Evolutionary conservation across 2,113 vertebrate genomes (phyloP), one percentile per base, ranked within the genome.

Genomic region (Myrmophylax atrothorax): DNA sequence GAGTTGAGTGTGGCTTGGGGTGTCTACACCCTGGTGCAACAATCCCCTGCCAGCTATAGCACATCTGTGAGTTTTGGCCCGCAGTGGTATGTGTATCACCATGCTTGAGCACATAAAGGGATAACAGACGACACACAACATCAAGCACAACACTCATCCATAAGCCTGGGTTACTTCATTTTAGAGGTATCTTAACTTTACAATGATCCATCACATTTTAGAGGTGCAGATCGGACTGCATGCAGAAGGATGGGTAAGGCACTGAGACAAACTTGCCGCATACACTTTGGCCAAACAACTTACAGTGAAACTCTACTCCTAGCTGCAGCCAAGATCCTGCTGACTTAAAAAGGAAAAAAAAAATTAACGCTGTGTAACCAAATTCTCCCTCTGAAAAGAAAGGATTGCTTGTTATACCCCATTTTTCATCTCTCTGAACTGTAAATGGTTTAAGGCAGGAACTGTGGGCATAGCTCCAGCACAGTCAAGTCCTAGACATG

Each of bases 21-120:
- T 22, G 47, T 20, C 16, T 72, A 22, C 46, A 53, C 47, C 26
- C 25, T 44, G 44, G 20, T 68, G 33, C 29, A 42, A 82, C 53
- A 55, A 35, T 6, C 56, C 68, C 33, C 52, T 74, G 38, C 33
- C 76, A 73, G 35, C 29, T 47, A 22, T 10, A 69, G 38, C 33
- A 56, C n/a, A n/a, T 14, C 26, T 52, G 35, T 12, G 11, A 6
- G 18, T 38, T 91, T 33, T 75, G 22, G 25, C 22, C 38, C 12
- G 5, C 64, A 77, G 55, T n/a, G 49, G 46, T 55, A n/a, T 0
- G 1, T 0, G 1, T 24, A 15, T 23, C 24, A 29, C 37, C 0
- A 0, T 0, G 1, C 29, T 53, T 18, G 20, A 69, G 37, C 3
- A 3, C 24, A 42, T 6, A 9, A n/a, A 62, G 56, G 25, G 22